Conservation (phyloP, 2,888 invertebrate species). For the Drosophila nigricruria region DNA sequence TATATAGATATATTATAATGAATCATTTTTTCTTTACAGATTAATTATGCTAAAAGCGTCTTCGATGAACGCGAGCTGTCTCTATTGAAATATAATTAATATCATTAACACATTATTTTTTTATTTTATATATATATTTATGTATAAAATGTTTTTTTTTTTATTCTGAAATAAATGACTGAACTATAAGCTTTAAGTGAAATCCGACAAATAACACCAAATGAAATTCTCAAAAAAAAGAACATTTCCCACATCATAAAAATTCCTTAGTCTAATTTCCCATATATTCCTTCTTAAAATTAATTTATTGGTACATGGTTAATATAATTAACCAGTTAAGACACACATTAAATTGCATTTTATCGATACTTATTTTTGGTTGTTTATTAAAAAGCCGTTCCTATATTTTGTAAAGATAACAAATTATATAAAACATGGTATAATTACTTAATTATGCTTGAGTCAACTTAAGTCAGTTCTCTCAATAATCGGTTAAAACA, state of each 20-base stretch:
- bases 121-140: slow-evolving; percentile 13
- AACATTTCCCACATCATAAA: neutral
- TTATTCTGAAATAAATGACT: slow-evolving; percentile 19
- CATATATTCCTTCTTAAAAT: neutral
- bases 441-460: slow-evolving; percentile 69
- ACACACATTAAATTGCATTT: slow-evolving; percentile 16
- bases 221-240: neutral
- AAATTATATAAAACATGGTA: slow-evolving; percentile 67
- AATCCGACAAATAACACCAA: slow-evolving; percentile 1
- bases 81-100: slow-evolving; percentile 50
- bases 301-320: slow-evolving; percentile 15
- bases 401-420: slow-evolving; percentile 63
- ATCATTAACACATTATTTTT: slow-evolving; percentile 32
- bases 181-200: slow-evolving; percentile 1
- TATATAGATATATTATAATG: neutral
- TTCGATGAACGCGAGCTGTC: slow-evolving; percentile 90
- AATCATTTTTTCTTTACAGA: slow-evolving; percentile 86
- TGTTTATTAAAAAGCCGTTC: slow-evolving; percentile 76
- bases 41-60: slow-evolving; percentile 94
- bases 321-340: slow-evolving; percentile 25
- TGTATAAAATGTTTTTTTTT: slow-evolving; percentile 8
- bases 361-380: slow-evolving; percentile 65
- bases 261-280: neutral
- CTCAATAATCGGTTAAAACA: slow-evolving; percentile 47
- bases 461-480: slow-evolving; percentile 63